Evolutionary conservation across 1,140 invertebrate genomes (phyloP).

Genomic region (Caenorhabditis inopinata): DNA sequence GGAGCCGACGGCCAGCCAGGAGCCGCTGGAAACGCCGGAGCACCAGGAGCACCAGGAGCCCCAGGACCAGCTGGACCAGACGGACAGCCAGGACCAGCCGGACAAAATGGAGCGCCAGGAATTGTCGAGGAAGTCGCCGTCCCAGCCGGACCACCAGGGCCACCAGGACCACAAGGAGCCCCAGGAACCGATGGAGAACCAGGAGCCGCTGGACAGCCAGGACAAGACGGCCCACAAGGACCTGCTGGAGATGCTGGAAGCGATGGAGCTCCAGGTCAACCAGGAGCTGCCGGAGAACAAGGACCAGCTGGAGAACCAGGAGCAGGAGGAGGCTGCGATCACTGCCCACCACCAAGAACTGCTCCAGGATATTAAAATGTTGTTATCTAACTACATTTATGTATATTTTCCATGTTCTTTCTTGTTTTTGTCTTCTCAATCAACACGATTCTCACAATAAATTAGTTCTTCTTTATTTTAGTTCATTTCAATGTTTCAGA

Average conservation of each 20-base stretch:
- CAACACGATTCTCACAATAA: conserved; percentile 27
- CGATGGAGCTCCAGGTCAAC: conserved; percentile 39
- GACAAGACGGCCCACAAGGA: conserved; percentile 44
- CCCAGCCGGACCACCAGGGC: conserved; percentile 42
- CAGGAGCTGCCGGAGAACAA: conserved; percentile 41
- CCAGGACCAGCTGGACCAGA: conserved; percentile 45
- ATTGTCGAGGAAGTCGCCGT: conserved; percentile 39
- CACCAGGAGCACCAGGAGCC: conserved; percentile 39
- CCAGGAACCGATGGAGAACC: conserved; percentile 44
- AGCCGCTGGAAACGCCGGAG: conserved; percentile 46
- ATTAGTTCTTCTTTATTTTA: background rate
- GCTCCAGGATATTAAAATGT: conserved; percentile 49
- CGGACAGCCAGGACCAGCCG: conserved; percentile 49
- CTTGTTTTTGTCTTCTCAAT: conserved; percentile 14
- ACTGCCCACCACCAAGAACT: conserved; percentile 47
- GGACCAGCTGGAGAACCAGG: conserved; percentile 45
- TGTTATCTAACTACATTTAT: conserved; percentile 22
- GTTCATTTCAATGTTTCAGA: background rate
- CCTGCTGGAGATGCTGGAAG: conserved; percentile 44
- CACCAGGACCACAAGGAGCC: conserved; percentile 39
- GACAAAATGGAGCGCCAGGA: conserved; percentile 47
- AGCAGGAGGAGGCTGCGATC: conserved; percentile 41
- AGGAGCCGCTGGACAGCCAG: conserved; percentile 41
- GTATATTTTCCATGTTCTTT: conserved; percentile 28
- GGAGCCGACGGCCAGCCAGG: conserved; percentile 44